phyloP scores from a whole-genome alignment of 2,113 vertebrate genomes.

The Otolemur garnettii region DNA sequence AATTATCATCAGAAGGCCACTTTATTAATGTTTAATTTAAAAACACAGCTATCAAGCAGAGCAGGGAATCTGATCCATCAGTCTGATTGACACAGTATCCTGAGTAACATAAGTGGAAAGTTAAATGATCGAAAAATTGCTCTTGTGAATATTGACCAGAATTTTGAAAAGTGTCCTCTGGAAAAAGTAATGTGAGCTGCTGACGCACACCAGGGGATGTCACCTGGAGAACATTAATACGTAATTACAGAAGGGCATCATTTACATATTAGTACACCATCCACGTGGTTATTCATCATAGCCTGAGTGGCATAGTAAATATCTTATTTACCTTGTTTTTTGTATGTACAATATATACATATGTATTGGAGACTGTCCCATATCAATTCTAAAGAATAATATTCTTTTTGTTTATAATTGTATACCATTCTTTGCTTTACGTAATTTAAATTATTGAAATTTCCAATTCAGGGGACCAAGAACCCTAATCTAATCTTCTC shows the following conservation, averaged over 20 bases:
- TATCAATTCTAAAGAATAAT: not conserved
- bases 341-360: not conserved
- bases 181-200: not conserved
- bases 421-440: not conserved
- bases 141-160: not conserved
- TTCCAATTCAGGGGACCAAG: not conserved
- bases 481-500: not conserved
- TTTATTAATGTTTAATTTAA: conserved; percentile 63
- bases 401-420: not conserved
- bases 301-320: not conserved
- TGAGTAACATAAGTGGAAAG: conserved; percentile 47
- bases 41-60: conserved; percentile 57
- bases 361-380: not conserved
- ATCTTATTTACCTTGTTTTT: not conserved
- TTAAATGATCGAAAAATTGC: conserved; percentile 41
- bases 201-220: not conserved
- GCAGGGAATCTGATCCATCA: conserved; percentile 46
- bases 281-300: not conserved
- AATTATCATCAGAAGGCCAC: conserved; percentile 59
- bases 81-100: not conserved
- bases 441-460: not conserved
- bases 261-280: not conserved
- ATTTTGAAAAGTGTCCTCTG: not conserved
- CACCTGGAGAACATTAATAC: not conserved
- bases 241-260: not conserved